These are phyloP conservation scores for Misgurnus mizolepis DNA, from an alignment of 2,113 vertebrate genomes.

Conservation along the genomic window DNA sequence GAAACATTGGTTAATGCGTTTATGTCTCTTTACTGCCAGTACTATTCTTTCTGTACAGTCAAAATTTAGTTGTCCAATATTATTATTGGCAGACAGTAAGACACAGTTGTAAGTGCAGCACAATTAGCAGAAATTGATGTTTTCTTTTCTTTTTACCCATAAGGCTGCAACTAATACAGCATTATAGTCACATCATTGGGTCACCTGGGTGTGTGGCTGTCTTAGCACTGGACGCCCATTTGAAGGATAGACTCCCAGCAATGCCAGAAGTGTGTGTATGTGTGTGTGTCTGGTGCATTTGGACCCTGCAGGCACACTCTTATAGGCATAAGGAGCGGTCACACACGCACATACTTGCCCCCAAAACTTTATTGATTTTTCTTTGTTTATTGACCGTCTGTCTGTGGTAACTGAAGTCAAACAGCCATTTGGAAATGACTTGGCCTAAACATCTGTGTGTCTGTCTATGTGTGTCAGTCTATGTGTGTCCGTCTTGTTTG, in stretches of 20 bases:
- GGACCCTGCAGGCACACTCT: conserved; percentile 24
- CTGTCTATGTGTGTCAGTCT: neutral
- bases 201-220: neutral
- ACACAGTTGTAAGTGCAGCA: neutral
- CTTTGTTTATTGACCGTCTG: neutral
- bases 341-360: neutral
- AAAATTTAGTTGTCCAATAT: neutral
- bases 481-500: neutral
- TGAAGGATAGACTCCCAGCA: neutral
- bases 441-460: neutral
- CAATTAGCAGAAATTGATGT: neutral
- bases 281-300: neutral
- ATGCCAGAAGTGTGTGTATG: neutral
- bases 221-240: neutral
- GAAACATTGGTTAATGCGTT: neutral
- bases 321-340: neutral
- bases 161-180: neutral
- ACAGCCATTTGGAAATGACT: neutral
- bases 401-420: conserved; percentile 11
- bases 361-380: conserved; percentile 24
- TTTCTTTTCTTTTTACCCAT: neutral
- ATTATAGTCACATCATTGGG: neutral
- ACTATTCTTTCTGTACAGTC: neutral
- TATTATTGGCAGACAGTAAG: neutral
- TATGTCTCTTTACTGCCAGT: neutral